Conservation (phyloP, 2,888 invertebrate species). For the Yponomeuta sedellus region DNA sequence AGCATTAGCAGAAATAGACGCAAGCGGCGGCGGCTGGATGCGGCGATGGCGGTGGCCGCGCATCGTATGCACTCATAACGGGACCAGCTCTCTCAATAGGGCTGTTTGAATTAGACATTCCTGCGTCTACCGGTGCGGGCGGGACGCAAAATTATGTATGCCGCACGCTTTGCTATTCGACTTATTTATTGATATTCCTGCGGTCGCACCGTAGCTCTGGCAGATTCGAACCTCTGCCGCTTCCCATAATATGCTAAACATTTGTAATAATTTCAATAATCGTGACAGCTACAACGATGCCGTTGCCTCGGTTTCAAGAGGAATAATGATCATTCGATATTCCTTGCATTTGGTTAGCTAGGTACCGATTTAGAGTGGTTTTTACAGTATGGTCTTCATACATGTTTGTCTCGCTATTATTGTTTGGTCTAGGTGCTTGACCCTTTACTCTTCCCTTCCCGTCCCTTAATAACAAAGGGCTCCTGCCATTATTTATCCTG, state of each 20-base stretch:
- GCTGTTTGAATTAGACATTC: constrained; percentile 50
- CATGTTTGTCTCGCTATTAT: too few relatives aligned
- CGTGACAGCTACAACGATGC: neutral
- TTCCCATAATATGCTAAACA: constrained; percentile 5
- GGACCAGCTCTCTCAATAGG: constrained; percentile 31
- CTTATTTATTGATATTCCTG: constrained; percentile 31
- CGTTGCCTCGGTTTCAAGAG: neutral
- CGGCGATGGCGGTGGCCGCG: constrained; percentile 5
- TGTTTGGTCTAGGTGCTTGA: neutral
- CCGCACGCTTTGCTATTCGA: constrained; percentile 29
- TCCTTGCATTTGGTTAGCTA: neutral
- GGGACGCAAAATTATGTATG: constrained; percentile 34
- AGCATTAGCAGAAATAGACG: constrained; percentile 3
- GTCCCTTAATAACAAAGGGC: neutral
- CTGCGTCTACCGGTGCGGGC: constrained; percentile 26
- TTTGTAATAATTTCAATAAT: constrained; percentile 8
- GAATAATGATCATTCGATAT: neutral
- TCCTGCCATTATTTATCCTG: neutral
- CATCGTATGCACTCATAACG: constrained; percentile 10
- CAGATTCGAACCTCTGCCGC: constrained; percentile 17
- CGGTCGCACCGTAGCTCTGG: constrained; percentile 20
- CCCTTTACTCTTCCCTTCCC: neutral
- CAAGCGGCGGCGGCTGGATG: neutral
- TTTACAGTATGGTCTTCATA: too few relatives aligned
- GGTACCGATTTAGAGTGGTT: neutral